These are phyloP conservation scores for Neolamprologus variostigma DNA, from an alignment of 2,113 vertebrate species.

Conservation along the genomic window DNA sequence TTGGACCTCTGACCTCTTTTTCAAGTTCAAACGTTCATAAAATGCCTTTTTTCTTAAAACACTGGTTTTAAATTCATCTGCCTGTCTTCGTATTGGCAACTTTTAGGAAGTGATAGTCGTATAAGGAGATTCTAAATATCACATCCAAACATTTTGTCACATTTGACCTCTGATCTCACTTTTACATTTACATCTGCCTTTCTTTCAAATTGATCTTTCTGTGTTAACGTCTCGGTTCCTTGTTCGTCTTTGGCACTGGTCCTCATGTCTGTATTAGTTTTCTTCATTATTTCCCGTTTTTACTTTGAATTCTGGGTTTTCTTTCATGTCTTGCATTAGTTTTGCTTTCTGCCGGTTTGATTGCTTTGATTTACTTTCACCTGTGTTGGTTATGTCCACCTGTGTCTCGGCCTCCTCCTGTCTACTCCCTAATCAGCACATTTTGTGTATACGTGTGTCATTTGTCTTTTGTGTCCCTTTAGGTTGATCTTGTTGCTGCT, in stretches of 20 bases:
- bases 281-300: neutral
- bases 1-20: neutral
- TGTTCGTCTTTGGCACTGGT: neutral
- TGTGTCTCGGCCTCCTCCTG: neutral
- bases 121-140: neutral
- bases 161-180: neutral
- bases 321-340: neutral
- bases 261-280: neutral
- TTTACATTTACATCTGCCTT: neutral
- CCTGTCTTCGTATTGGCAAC: neutral
- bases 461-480: neutral
- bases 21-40: neutral
- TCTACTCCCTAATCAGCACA: neutral
- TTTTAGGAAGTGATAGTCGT: neutral
- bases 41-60: neutral
- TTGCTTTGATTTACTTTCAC: neutral
- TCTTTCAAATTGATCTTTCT: neutral
- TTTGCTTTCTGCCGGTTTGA: neutral
- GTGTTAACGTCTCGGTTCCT: neutral
- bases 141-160: neutral
- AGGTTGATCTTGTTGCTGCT: neutral
- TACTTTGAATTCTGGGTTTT: neutral
- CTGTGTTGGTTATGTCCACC: neutral
- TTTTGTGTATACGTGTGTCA: neutral
- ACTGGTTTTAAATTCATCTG: neutral